Percentiles rank a stretch among this genome's conserved stretches.
Conservation (phyloP, 1,140 invertebrate genomes). For the Caenorhabditis brenneri region DNA sequence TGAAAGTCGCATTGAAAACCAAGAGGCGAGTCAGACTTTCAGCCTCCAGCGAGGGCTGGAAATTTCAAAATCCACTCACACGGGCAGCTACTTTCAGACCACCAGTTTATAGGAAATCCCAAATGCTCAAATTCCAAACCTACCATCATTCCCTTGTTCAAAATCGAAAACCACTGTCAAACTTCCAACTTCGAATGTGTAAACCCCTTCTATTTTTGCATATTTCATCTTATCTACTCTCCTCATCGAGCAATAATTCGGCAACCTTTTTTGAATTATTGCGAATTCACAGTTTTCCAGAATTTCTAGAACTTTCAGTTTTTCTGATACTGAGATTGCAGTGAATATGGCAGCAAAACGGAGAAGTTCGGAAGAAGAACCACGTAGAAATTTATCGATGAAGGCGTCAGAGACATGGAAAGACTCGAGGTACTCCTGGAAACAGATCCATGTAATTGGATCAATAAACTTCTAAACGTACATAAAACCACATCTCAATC, state of each 20-base stretch:
- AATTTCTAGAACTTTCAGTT: not conserved
- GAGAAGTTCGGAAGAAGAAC: not conserved
- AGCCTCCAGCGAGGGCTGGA: no score
- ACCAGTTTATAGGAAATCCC: no score
- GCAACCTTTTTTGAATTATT: not conserved
- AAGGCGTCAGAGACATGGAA: not conserved
- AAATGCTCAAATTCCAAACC: no score
- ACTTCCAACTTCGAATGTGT: not conserved
- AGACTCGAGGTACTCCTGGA: not conserved
- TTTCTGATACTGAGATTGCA: not conserved
- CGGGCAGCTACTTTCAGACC: no score
- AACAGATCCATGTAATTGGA: no score
- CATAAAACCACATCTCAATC: not conserved
- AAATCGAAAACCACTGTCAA: not conserved
- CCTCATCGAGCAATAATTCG: not conserved
- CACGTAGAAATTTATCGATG: not conserved
- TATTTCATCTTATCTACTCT: not conserved
- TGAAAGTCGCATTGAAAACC: no score
- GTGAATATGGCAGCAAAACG: not conserved
- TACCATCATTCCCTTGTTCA: not conserved
- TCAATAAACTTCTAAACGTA: no score
- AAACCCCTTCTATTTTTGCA: not conserved
- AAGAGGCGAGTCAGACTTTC: no score
- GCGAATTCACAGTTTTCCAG: not conserved
- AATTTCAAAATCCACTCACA: no score